phyloP scores from a whole-genome alignment of 2,797 vertebrate species.

The Mus minutoides region DNA sequence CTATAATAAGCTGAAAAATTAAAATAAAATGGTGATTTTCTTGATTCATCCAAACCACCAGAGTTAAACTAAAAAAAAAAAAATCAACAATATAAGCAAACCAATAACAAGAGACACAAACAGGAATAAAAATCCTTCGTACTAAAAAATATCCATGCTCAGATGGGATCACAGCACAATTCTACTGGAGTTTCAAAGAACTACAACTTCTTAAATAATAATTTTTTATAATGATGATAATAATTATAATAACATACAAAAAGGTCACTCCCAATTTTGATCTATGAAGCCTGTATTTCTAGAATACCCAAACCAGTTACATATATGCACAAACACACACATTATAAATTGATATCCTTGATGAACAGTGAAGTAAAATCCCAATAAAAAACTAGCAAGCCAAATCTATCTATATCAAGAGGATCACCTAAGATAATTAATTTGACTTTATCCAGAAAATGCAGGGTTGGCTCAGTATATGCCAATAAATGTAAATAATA shows the following conservation, averaged over 20 bases:
- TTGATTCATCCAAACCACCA: not conserved
- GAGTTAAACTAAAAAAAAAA: too few relatives aligned
- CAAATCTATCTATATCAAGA: not conserved
- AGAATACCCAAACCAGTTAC: not conserved
- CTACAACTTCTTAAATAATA: not conserved
- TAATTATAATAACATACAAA: not conserved
- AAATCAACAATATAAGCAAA: not conserved
- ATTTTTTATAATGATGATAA: too few relatives aligned
- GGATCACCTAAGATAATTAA: not conserved
- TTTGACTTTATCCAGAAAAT: not conserved
- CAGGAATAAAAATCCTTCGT: not conserved
- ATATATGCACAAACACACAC: not conserved
- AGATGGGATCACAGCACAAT: not conserved
- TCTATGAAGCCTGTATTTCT: not conserved
- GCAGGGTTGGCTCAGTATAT: not conserved
- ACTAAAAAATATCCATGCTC: not conserved
- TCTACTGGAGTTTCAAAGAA: not conserved
- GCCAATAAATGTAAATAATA: not conserved
- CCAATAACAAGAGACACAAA: not conserved
- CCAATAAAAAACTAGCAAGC: not conserved
- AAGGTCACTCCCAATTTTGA: not conserved
- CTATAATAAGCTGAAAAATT: too few relatives aligned
- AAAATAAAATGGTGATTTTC: not conserved
- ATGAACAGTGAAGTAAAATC: not conserved
- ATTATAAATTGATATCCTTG: not conserved